Evolutionary conservation across 2,797 vertebrate genomes (phyloP), one percentile per base, ranked within the genome.

Genomic region (Botia kubotai): DNA sequence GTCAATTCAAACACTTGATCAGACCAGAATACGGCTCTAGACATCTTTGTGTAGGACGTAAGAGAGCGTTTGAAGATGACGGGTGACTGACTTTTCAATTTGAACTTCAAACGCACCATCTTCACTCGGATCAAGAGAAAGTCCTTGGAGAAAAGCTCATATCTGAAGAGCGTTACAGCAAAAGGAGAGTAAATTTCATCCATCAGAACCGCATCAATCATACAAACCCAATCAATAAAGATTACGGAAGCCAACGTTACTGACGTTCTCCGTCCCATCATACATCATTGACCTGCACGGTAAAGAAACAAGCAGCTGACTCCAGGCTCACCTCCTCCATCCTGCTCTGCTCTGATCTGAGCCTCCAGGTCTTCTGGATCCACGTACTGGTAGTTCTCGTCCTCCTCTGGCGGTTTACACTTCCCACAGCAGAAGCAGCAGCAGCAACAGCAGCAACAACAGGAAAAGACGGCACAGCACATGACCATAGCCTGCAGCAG

Each of bases 391-490:
- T 92, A 93, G 77, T 80, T 87, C 0, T 96, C 96, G 0, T 96
- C 95, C 0, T 97, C 96, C 12, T 95, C 89, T 0, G 95, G 95
- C 0, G 94, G 95, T 85, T 92, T 94, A 77, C 96, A 96, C 0
- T 89, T 89, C 39, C 97, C 97, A 0, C 96, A 98, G 91, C 97
- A 98, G 86, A 96, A 96, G 81, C 91, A 96, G 75, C 97, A 98
- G 90, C 96, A 98, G 81, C 95, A 97, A 87, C 96, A 98, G 14
- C 95, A 97, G 74, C 95, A 98, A 85, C 96, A 98, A 75, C 96
- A 96, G 65, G 95, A 95, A 84, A 95, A 91, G 13, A 93, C 39
- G 0, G 92, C 89, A 0, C 95, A 97, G 85, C 96, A 95, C 69
- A 97, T 53, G 0, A 92, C 85, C 80, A 97, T 91, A 0, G 92